Conservation (phyloP, 2,113 vertebrate genomes). For the Pelmatolapia mariae region DNA sequence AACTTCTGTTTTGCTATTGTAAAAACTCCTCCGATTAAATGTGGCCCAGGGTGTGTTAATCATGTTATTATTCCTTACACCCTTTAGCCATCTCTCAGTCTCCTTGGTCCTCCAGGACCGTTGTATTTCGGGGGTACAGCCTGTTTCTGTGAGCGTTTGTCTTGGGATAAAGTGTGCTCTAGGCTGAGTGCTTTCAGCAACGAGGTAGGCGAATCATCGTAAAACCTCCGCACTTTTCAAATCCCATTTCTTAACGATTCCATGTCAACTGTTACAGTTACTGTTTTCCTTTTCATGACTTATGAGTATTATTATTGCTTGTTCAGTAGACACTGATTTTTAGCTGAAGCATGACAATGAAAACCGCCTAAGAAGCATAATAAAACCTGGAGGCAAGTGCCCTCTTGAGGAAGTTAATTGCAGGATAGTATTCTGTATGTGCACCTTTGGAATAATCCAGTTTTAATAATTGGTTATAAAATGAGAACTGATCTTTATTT, state of each 20-base stretch:
- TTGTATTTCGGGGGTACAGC: slow-evolving; percentile 42
- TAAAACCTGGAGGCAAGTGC: background rate
- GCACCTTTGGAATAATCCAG: background rate
- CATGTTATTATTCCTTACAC: slow-evolving; percentile 68
- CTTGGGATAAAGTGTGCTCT: slow-evolving; percentile 53
- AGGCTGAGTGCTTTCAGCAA: slow-evolving; percentile 55
- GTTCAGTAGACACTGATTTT: background rate
- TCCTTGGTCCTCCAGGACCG: slow-evolving; percentile 56
- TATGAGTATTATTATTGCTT: background rate
- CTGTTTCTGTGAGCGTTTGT: slow-evolving; percentile 60
- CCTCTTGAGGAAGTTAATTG: background rate
- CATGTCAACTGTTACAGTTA: slow-evolving; percentile 15
- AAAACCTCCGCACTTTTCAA: slow-evolving; percentile 31
- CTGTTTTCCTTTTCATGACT: background rate
- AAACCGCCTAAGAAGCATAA: background rate
- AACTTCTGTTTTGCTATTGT: background rate
- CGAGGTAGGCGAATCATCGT: slow-evolving; percentile 63
- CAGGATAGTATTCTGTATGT: background rate
- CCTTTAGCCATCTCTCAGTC: slow-evolving; percentile 68
- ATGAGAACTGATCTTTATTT: background rate
- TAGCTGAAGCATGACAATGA: background rate
- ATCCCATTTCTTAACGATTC: slow-evolving; percentile 31
- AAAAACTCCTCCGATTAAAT: slow-evolving; percentile 33
- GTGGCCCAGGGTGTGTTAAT: slow-evolving; percentile 62
- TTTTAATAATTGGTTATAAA: background rate